Evolutionary conservation across 2,113 vertebrate genomes (phyloP).

Genomic region (Arvicanthis niloticus): DNA sequence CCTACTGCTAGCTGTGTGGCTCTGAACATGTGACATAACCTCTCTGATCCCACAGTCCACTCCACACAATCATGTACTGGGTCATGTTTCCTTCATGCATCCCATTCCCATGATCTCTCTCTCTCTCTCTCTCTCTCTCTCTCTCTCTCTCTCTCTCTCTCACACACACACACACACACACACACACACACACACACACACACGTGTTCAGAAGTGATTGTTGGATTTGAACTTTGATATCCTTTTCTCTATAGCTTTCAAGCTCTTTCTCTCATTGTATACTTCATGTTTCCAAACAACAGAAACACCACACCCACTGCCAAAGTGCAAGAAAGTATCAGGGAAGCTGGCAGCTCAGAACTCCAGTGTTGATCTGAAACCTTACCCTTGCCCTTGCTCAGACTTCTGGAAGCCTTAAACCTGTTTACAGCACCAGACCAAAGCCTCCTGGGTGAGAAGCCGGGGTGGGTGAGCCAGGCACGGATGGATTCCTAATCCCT

Average conservation of each 20-base stretch:
- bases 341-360: neutral
- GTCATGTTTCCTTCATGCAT: too few species aligned
- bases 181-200: neutral
- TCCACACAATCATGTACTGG: neutral
- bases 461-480: neutral
- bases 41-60: neutral
- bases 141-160: too few species aligned
- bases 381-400: neutral
- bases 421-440: conserved; percentile 33
- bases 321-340: neutral
- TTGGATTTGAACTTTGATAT: conserved; percentile 31
- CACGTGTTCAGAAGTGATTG: fast-evolving
- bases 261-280: neutral
- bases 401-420: neutral
- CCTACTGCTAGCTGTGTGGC: neutral
- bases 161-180: neutral
- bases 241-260: conserved; percentile 16
- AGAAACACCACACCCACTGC: neutral
- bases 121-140: too few species aligned
- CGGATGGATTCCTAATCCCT: neutral
- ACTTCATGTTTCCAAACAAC: neutral
- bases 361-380: neutral
- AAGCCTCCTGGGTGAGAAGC: neutral
- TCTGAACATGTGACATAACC: neutral
- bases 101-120: neutral